These are phyloP conservation scores for Margarornis squamiger DNA, from an alignment of 2,797 vertebrate species.

Conservation along the genomic window DNA sequence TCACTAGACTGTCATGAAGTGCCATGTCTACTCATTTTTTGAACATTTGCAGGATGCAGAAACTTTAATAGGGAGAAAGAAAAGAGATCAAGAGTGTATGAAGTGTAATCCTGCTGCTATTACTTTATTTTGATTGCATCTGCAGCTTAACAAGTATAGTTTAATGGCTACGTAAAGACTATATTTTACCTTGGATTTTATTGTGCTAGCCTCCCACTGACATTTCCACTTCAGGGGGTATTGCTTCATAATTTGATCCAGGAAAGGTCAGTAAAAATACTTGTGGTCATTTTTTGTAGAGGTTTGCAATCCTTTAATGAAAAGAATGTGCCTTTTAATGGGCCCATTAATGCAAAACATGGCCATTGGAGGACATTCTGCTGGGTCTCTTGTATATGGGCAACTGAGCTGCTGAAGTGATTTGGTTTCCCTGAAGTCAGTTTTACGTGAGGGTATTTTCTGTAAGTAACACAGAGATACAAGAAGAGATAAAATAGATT, in stretches of 20 bases:
- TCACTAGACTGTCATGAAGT: accelerated
- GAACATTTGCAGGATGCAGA: neutral
- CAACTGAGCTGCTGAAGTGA: neutral
- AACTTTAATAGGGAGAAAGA: neutral
- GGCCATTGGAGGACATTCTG: neutral
- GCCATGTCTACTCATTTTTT: neutral
- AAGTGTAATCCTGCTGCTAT: neutral
- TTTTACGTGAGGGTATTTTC: neutral
- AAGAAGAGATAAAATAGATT: neutral
- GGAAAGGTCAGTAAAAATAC: neutral
- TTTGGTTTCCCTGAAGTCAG: neutral
- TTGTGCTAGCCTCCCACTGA: neutral
- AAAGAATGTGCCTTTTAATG: neutral
- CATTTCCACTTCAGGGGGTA: neutral
- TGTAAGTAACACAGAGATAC: neutral
- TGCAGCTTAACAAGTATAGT: neutral
- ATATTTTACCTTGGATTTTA: neutral
- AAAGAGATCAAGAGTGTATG: neutral
- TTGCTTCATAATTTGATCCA: neutral
- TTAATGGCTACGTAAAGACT: neutral
- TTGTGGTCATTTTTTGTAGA: neutral
- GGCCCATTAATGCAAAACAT: neutral
- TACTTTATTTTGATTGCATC: neutral
- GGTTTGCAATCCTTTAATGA: neutral
- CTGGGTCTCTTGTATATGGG: neutral